These are phyloP conservation scores for Stichodactyla mertensii DNA, from an alignment of 64 coral and sea anemone species.

Conservation along the genomic window DNA sequence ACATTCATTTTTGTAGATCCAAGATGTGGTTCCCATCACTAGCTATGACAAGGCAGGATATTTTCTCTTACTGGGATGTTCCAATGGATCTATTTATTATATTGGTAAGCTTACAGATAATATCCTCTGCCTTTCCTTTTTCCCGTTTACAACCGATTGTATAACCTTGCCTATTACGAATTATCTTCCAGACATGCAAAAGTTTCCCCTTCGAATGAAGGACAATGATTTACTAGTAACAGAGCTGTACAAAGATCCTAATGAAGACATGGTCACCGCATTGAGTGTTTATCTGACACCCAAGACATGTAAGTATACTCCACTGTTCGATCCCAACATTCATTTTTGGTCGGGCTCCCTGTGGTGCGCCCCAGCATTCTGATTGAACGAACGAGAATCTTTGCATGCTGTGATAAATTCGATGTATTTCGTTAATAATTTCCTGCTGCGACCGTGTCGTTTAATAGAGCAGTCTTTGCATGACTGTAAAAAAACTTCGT, in stretches of 20 bases:
- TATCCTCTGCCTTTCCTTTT: too few species aligned
- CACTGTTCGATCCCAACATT: background rate
- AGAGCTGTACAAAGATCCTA: conserved; percentile 91
- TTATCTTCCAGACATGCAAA: conserved; percentile 84
- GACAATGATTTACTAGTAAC: conserved; percentile 96
- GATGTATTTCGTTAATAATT: too few species aligned
- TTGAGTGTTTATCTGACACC: conserved; percentile 94
- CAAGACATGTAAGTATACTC: conserved; percentile 79
- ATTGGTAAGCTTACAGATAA: conserved; percentile 56
- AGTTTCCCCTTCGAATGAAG: conserved; percentile 97
- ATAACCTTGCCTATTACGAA: conserved; percentile 75
- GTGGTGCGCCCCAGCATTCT: background rate
- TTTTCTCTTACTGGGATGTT: conserved; percentile 86
- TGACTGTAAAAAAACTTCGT: too few species aligned
- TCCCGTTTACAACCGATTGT: conserved; percentile 47
- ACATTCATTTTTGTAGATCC: conserved; percentile 45
- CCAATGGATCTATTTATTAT: conserved; percentile 99
- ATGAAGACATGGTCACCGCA: conserved; percentile 90
- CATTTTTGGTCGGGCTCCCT: background rate
- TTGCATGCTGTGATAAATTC: too few species aligned
- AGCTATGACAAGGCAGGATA: conserved; percentile 97
- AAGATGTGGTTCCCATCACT: conserved; percentile 93
- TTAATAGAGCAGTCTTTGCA: too few species aligned
- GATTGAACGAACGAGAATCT: too few species aligned
- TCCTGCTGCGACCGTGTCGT: too few species aligned